Evolutionary conservation across 1,140 invertebrate genomes (phyloP), one percentile per base, ranked within the genome.

Genomic region (Drosophila nikananu): DNA sequence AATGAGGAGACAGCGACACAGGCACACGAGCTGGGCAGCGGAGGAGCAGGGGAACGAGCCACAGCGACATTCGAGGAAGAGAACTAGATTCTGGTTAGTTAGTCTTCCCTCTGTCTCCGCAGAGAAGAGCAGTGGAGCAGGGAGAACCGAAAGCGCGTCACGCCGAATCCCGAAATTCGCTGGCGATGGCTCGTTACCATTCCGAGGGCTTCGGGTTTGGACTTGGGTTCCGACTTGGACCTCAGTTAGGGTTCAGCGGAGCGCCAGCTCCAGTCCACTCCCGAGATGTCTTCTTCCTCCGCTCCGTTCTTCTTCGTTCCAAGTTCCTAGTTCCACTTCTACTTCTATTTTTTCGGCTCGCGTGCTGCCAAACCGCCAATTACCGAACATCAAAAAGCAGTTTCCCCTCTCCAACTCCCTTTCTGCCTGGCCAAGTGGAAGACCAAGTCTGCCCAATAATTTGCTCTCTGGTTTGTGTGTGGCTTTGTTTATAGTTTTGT

Each of bases 351-450:
- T 72, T 70, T 81, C 75, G 83, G 72, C 80, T 89, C 86, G 86
- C 86, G 86, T 89, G 86, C 84, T 90, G 81, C 86, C 86, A 89
- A 89, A 89, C 86, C 86, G 86, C 86, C 86, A 89, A 89, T 89
- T 89, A 89, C 86, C 81, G 78, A 89, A 89, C 86, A 89, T 89
- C 86, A 89, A 89, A 89, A 89, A 84, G 84, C 84, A 89, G 84
- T 89, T 89, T 84, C 74, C 78, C 80, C 84, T 60, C 30, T 41
- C 35, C 23, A 55, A 1, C 19, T 25, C 13, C 39, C 10, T 48
- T 9, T 12, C 7, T 35, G 13, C 55, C 10, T 49, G 41, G 25
- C 65, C 52, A 25, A 60, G 35, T 59, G 13, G 9, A 19, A 23
- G 25, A 2, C 55, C 55, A n/a, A 49, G 84, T 66, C 81, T 89